These are phyloP conservation scores for Littorina saxatilis DNA, from an alignment of 1,140 invertebrate species.

Conservation along the genomic window DNA sequence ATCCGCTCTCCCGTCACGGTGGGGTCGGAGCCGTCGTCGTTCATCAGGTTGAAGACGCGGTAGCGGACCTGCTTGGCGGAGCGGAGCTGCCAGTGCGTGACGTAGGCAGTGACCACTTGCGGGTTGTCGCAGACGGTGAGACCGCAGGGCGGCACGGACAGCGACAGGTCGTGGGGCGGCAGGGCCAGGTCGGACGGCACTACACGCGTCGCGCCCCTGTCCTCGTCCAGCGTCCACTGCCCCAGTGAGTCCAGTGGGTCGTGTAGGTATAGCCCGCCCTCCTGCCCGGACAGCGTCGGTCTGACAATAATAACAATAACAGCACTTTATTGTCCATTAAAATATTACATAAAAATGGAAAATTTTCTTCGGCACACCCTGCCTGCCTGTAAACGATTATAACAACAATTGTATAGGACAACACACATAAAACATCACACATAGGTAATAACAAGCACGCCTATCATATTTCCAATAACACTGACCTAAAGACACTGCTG, in stretches of 20 bases:
- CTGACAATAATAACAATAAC: background rate
- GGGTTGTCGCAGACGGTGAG: constrained; percentile 69
- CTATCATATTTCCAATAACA: no score
- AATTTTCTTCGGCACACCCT: no score
- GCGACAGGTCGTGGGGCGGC: constrained; percentile 33
- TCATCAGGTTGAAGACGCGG: constrained; percentile 60
- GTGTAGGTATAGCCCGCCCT: constrained; percentile 37
- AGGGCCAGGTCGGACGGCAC: constrained; percentile 40
- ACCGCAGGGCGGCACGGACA: constrained; percentile 61
- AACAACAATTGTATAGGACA: no score
- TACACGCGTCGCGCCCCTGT: constrained; percentile 18
- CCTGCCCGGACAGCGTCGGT: no score
- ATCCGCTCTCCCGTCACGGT: constrained; percentile 58
- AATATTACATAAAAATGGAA: no score
- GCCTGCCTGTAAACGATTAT: no score
- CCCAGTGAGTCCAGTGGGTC: constrained; percentile 52
- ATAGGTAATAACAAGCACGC: no score
- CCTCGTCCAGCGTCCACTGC: constrained; percentile 38
- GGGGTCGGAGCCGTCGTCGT: constrained; percentile 58
- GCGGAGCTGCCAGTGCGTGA: constrained; percentile 41
- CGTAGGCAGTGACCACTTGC: constrained; percentile 58
- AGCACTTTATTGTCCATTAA: no score
- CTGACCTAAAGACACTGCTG: no score
- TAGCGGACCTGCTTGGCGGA: constrained; percentile 54
- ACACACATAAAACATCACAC: no score